These are phyloP conservation scores for Alethe castanea DNA, from an alignment of 2,113 vertebrate genomes.

Conservation along the genomic window DNA sequence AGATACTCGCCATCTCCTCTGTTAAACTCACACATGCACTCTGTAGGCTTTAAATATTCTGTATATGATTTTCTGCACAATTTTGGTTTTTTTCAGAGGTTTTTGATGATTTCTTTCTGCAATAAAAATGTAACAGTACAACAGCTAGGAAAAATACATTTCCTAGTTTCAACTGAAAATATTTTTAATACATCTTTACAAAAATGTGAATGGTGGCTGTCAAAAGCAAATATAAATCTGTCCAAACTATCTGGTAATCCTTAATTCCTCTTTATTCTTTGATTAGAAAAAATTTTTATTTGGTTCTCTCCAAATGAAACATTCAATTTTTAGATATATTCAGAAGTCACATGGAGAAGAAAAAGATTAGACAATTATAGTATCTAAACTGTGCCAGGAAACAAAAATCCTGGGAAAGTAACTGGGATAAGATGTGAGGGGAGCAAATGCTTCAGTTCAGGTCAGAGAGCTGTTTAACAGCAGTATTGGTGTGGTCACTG, in stretches of 20 bases:
- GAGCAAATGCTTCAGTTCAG: neutral
- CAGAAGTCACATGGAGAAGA: rapidly evolving
- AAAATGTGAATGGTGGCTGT: neutral
- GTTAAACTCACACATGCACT: neutral
- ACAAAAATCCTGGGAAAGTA: neutral
- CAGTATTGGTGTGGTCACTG: neutral
- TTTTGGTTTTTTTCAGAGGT: neutral
- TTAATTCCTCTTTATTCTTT: neutral
- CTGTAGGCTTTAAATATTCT: neutral
- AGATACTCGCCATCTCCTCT: neutral
- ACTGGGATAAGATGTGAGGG: rapidly evolving
- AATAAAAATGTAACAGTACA: neutral
- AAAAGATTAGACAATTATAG: neutral
- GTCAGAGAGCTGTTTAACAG: neutral
- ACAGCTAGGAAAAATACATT: neutral
- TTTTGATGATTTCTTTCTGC: neutral
- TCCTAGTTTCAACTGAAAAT: neutral
- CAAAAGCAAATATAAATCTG: neutral
- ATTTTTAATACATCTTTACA: neutral
- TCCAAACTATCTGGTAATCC: neutral
- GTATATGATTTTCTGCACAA: neutral
- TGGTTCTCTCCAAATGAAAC: neutral
- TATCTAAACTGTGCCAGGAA: neutral
- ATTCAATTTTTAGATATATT: neutral
- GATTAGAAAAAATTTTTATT: neutral